Percentiles rank a stretch among this genome's conserved stretches.
Evolutionary conservation across 2,113 vertebrate genomes (phyloP).

Genomic region (Rhinoderma darwinii): DNA sequence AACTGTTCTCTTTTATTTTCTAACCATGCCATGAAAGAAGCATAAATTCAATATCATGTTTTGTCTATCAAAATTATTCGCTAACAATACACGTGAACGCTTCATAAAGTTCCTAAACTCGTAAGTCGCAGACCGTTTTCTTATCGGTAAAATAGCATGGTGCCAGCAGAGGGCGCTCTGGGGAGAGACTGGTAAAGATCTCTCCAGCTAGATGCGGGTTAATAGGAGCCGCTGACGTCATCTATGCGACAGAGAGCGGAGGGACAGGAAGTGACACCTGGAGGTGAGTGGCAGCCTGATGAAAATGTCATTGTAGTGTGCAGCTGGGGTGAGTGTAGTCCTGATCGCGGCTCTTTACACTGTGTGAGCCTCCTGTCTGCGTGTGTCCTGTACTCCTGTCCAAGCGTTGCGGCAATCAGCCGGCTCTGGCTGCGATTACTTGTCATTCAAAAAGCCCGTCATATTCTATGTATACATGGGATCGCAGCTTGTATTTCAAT

Average conservation of each 20-base stretch:
- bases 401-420: not conserved
- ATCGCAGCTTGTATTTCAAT: too few relatives aligned
- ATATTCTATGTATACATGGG: too few relatives aligned
- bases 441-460: too few relatives aligned
- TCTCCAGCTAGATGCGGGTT: not conserved
- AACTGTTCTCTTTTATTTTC: too few relatives aligned
- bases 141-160: not conserved
- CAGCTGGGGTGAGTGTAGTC: not conserved
- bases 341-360: not conserved
- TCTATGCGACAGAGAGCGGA: slow-evolving; percentile 18
- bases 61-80: too few relatives aligned
- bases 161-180: slow-evolving; percentile 13
- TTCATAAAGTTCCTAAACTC: too few relatives aligned
- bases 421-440: too few relatives aligned
- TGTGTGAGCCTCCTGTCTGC: not conserved
- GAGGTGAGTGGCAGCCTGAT: not conserved
- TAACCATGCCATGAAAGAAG: too few relatives aligned
- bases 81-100: too few relatives aligned
- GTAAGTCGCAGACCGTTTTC: too few relatives aligned
- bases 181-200: not conserved
- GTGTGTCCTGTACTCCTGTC: not conserved
- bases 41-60: too few relatives aligned
- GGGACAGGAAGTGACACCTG: not conserved
- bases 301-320: not conserved
- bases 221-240: not conserved